Percentiles rank a stretch among this genome's conserved stretches.
These are phyloP conservation scores for Neodiprion lecontei DNA, from an alignment of 1,140 invertebrate species.

Conservation along the genomic window DNA sequence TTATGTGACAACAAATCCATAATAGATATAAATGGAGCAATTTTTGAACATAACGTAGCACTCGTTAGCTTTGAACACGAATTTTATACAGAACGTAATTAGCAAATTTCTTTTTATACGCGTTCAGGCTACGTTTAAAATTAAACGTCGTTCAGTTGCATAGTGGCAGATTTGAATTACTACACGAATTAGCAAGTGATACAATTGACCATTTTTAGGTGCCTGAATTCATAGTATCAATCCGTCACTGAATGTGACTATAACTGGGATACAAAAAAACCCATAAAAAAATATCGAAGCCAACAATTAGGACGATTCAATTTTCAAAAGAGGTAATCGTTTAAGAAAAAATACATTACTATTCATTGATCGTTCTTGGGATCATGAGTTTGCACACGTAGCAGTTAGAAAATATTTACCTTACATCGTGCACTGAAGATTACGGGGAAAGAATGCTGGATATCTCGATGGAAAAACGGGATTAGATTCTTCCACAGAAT, in stretches of 20 bases:
- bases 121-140: no score
- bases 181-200: background rate
- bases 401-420: background rate
- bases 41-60: no score
- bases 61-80: background rate
- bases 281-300: background rate
- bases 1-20: constrained; percentile 27
- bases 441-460: background rate
- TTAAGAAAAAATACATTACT: background rate
- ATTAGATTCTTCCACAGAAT: background rate
- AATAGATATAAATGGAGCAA: no score
- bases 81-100: background rate
- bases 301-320: no score
- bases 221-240: background rate
- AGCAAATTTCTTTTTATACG: background rate
- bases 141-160: background rate
- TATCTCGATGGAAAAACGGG: background rate
- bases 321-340: background rate
- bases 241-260: background rate
- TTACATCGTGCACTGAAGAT: background rate
- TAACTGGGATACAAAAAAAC: background rate
- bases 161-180: background rate
- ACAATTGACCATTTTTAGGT: background rate
- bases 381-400: background rate
- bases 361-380: background rate